Evolutionary conservation across 92 coral and sea anemone genomes (phyloP).

Genomic region (Phenganax stokvisi): DNA sequence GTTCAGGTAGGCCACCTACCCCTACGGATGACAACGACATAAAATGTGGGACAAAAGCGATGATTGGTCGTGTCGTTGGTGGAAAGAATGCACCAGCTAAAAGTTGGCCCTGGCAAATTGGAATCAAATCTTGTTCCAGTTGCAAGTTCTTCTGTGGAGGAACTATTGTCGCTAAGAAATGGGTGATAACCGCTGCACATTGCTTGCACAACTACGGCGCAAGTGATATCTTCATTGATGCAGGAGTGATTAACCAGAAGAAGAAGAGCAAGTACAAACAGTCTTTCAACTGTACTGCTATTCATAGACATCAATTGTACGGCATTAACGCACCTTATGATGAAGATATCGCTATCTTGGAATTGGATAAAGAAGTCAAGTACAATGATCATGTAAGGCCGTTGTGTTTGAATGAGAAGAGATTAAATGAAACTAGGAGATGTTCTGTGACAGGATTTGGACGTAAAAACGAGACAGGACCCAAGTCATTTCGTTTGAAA

Average conservation of each 20-base stretch:
- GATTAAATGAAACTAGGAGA: background rate
- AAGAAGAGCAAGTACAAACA: background rate
- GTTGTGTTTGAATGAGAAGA: conserved; percentile 6
- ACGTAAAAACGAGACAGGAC: background rate
- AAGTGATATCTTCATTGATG: conserved; percentile 15
- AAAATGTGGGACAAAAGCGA: conserved; percentile 22
- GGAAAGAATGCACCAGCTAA: conserved; percentile 14
- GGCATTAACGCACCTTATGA: conserved; percentile 14
- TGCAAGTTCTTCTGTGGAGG: conserved; percentile 28
- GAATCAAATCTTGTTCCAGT: conserved; percentile 22
- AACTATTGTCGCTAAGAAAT: conserved; percentile 15
- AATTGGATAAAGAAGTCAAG: background rate
- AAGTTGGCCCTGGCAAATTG: conserved; percentile 37
- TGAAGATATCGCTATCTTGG: conserved; percentile 18
- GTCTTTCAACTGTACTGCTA: conserved; percentile 17
- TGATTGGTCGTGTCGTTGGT: conserved; percentile 9
- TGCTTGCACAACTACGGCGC: conserved; percentile 4
- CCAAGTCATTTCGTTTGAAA: background rate
- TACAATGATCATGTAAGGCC: conserved; percentile 20
- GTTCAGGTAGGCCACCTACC: background rate
- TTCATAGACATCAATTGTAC: conserved; percentile 12
- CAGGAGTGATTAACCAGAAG: conserved; percentile 20
- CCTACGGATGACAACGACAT: background rate
- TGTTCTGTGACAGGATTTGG: conserved; percentile 30
- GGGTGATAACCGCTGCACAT: conserved; percentile 33